Conservation (phyloP, 2,888 invertebrate species). For the Nemurella pictetii region DNA sequence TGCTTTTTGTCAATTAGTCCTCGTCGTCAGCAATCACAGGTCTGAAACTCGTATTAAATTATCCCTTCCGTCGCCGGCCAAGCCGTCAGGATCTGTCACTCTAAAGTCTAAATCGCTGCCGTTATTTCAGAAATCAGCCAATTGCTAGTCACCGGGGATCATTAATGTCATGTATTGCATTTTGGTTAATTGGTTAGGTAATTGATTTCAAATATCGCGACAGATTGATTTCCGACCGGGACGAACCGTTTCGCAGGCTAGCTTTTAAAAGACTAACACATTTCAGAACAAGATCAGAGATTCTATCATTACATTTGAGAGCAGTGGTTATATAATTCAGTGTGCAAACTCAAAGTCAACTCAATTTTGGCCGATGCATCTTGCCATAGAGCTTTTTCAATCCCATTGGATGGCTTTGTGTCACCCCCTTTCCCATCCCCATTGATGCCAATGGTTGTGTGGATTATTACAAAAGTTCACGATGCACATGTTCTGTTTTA, state of each 20-base stretch:
- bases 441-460: too few relatives aligned
- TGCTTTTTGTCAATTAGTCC: not conserved
- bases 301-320: not conserved
- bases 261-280: not conserved
- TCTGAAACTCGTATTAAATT: not conserved
- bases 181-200: too few relatives aligned
- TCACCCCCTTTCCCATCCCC: too few relatives aligned
- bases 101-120: too few relatives aligned
- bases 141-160: not conserved
- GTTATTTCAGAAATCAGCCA: not conserved
- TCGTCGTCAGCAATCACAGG: not conserved
- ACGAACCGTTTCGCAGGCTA: not conserved
- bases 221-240: too few relatives aligned
- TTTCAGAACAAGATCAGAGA: not conserved
- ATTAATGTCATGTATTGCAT: not conserved
- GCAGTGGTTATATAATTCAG: not conserved
- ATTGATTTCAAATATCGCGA: too few relatives aligned
- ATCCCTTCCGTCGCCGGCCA: not conserved
- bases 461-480: too few relatives aligned
- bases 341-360: too few relatives aligned
- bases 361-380: too few relatives aligned
- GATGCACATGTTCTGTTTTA: too few relatives aligned
- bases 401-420: too few relatives aligned
- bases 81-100: not conserved
- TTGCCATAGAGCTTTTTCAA: too few relatives aligned